Percentiles rank a stretch among this genome's conserved stretches.
Evolutionary conservation across 2,113 vertebrate species (phyloP).

Genomic region (Herpetotheres cachinnans): DNA sequence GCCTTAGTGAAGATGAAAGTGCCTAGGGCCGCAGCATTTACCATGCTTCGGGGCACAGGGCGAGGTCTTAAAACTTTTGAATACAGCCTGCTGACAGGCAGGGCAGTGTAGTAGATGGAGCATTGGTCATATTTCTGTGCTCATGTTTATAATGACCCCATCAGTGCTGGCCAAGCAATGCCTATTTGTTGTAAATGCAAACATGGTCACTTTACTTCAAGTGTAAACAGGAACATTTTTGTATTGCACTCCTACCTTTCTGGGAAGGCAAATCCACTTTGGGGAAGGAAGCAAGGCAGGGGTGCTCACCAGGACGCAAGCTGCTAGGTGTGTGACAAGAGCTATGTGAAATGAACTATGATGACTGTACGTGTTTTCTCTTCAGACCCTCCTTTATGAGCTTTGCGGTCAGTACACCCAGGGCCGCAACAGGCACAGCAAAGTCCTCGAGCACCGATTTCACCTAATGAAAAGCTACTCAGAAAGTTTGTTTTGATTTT

Average conservation of each 20-base stretch:
- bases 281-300: neutral
- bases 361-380: neutral
- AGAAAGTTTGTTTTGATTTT: neutral
- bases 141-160: neutral
- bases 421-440: neutral
- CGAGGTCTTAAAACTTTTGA: neutral
- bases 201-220: fast-evolving
- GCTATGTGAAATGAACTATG: neutral
- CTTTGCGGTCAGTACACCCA: neutral
- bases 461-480: neutral
- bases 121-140: neutral
- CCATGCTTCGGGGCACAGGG: neutral
- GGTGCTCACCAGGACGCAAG: neutral
- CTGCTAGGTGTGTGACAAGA: neutral
- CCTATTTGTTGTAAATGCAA: neutral
- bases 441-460: neutral
- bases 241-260: neutral
- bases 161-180: neutral
- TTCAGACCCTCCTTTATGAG: neutral
- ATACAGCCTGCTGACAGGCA: neutral
- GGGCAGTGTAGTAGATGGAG: neutral
- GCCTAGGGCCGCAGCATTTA: neutral
- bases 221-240: neutral
- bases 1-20: neutral
- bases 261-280: neutral